Percentiles rank a stretch among this genome's conserved stretches.
phyloP scores from a whole-genome alignment of 1,140 invertebrate species.

The Battus philenor region DNA sequence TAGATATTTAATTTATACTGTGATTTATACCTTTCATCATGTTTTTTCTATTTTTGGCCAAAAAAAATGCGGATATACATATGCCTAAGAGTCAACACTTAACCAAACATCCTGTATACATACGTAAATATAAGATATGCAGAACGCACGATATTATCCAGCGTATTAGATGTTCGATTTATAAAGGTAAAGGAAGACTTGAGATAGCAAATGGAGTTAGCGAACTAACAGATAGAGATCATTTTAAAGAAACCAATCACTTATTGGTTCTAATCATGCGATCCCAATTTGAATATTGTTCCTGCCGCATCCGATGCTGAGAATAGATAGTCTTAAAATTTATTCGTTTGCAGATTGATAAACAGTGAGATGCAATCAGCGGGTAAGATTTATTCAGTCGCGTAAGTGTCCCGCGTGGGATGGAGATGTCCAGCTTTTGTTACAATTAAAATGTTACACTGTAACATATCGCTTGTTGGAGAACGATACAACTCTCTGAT shows the following conservation, averaged over 20 bases:
- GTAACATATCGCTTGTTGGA: slow-evolving; percentile 7
- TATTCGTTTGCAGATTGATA: slow-evolving; percentile 38
- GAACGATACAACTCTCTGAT: too few species aligned
- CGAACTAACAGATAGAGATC: not conserved
- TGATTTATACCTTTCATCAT: too few species aligned
- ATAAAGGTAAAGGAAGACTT: too few species aligned
- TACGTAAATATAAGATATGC: too few species aligned
- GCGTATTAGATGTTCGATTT: too few species aligned
- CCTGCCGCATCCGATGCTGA: slow-evolving; percentile 20
- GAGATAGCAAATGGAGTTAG: too few species aligned
- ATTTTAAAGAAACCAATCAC: slow-evolving; percentile 19
- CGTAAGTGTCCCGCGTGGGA: slow-evolving; percentile 26
- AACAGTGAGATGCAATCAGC: slow-evolving; percentile 33
- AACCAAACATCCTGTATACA: too few species aligned
- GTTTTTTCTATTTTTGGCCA: too few species aligned
- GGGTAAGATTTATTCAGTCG: slow-evolving; percentile 28
- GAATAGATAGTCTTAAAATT: slow-evolving; percentile 27
- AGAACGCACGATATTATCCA: too few species aligned
- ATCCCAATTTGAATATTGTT: slow-evolving; percentile 37
- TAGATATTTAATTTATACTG: too few species aligned
- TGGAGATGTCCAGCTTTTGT: slow-evolving; percentile 8
- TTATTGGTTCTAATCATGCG: slow-evolving; percentile 35
- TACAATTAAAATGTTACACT: slow-evolving; percentile 11
- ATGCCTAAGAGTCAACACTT: too few species aligned
- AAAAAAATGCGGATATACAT: too few species aligned